These are phyloP conservation scores for Andrena haemorrhoa DNA, from an alignment of 2,888 invertebrate genomes.

Conservation along the genomic window DNA sequence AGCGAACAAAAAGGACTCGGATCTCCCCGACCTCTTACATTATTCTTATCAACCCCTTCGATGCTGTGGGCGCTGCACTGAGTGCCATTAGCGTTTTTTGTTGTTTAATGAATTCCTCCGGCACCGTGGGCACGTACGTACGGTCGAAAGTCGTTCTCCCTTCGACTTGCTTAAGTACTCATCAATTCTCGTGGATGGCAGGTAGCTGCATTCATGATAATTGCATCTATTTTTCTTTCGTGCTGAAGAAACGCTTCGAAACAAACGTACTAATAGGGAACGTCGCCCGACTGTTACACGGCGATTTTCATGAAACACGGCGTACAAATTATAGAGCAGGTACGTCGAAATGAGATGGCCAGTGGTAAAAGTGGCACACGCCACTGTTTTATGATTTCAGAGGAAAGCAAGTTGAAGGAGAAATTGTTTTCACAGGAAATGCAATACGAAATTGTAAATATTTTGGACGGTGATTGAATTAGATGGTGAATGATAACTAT, in stretches of 20 bases:
- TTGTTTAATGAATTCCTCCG: constrained; percentile 36
- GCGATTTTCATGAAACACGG: too few relatives aligned
- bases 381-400: too few relatives aligned
- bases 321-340: too few relatives aligned
- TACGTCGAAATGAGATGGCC: too few relatives aligned
- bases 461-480: too few relatives aligned
- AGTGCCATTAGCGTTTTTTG: constrained; percentile 38
- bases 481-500: too few relatives aligned
- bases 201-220: constrained; percentile 29
- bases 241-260: not conserved
- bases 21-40: constrained; percentile 8
- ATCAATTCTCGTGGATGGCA: constrained; percentile 15
- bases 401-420: too few relatives aligned
- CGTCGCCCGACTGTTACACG: too few relatives aligned
- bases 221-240: not conserved
- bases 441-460: too few relatives aligned
- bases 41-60: constrained; percentile 41
- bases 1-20: not conserved
- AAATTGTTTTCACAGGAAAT: too few relatives aligned
- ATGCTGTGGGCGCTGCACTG: constrained; percentile 26
- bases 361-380: too few relatives aligned
- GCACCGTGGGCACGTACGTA: not conserved
- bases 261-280: not conserved
- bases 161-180: constrained; percentile 10
- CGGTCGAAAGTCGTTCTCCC: constrained; percentile 23